Evolutionary conservation across 2,797 vertebrate species (phyloP), one percentile per base, ranked within the genome.

Genomic region (Phaenicophaeus curvirostris): DNA sequence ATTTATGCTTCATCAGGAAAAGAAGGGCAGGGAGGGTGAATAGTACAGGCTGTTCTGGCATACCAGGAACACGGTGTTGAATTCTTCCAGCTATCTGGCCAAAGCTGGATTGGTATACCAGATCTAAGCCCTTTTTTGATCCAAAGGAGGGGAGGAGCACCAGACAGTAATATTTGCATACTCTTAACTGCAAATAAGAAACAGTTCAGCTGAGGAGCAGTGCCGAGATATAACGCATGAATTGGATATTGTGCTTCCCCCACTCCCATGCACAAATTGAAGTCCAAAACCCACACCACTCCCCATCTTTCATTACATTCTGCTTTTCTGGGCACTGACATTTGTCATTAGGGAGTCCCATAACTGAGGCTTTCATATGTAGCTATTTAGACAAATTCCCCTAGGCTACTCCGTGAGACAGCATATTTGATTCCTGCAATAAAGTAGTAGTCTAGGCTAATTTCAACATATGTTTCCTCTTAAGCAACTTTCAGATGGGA

Each of bases 1-100:
- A 97, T 97, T 97, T 96, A 77, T 96, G 89, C 85, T 75, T 80
- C 93, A 96, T 96, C 88, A 87, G 91, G 94, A 93, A 96, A 86
- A 97, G 91, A 85, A 95, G 16, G 31, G 58, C 76, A 51, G 23
- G 58, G 58, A n/a, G 35, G 51, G 58, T 69, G 53, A 83, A 91
- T 21, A 62, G 96, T 96, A 98, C 96, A 31, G 1, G 13, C 85
- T 97, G 97, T 98, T 96, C 97, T 54, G 89, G 95, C 81, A 51
- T 91, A 97, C 79, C 95, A 96, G 93, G 91, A 97, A 84, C 95
- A 87, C 4, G 33, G 86, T 37, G 17, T 19, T 57, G 72, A 93
- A 83, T 94, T 79, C 89, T 95, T 95, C 87, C 95, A 85, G 93
- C 27, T 74, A 74, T 65, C 2, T 1, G 84, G 94, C 90, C 88